Evolutionary conservation across 2,888 invertebrate genomes (phyloP).

Genomic region (Drosophila imparisetae): DNA sequence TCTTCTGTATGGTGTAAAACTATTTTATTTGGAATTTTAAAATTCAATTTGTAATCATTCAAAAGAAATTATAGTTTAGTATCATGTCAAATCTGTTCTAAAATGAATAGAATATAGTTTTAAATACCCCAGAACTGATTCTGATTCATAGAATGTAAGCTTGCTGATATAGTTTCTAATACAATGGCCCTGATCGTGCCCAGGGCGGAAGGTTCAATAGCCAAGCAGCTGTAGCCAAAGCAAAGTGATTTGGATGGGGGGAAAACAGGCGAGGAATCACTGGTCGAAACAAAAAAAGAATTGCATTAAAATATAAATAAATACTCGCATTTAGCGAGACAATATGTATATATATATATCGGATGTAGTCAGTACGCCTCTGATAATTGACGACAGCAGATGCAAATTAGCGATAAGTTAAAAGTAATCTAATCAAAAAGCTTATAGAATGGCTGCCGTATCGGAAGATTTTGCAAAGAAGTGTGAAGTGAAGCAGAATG

Average conservation of each 20-base stretch:
- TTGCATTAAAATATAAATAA: constrained; percentile 69
- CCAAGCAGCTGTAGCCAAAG: constrained; percentile 16
- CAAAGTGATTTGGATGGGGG: constrained; percentile 1
- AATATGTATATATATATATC: constrained; percentile 11
- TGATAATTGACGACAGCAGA: constrained; percentile 46
- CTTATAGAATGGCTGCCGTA: constrained; percentile 52
- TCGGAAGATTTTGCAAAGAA: constrained; percentile 79
- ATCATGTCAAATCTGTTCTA: background rate
- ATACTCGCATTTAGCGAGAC: constrained; percentile 19
- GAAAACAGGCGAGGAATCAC: constrained; percentile 13
- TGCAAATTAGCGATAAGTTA: constrained; percentile 53
- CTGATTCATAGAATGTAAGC: background rate
- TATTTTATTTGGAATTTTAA: background rate
- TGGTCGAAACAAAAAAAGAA: constrained; percentile 70
- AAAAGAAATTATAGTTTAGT: background rate
- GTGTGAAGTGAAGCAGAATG: constrained; percentile 74
- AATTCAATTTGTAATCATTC: background rate
- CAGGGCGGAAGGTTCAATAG: constrained; percentile 43
- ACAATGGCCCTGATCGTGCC: constrained; percentile 29
- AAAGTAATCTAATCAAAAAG: background rate
- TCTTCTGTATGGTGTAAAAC: background rate
- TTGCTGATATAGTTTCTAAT: constrained; percentile 24
- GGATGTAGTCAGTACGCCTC: constrained; percentile 35
- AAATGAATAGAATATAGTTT: background rate
- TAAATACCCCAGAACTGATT: no score